Evolutionary conservation across 2,888 invertebrate species (phyloP).

Genomic region (Spilosoma lubricipeda): DNA sequence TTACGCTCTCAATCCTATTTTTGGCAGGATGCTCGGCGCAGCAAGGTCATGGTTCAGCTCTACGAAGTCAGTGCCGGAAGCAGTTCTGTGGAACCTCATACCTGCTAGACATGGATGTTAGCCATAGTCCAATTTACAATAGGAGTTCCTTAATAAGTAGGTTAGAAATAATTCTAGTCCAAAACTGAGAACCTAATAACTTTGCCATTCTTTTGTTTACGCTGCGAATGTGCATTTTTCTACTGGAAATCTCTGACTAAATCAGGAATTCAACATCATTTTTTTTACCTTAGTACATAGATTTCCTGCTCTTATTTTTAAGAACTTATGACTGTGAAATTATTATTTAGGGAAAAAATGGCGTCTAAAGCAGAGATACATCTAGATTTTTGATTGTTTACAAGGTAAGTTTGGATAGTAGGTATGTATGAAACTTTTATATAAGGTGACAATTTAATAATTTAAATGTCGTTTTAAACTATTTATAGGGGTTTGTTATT

Average conservation of each 20-base stretch:
- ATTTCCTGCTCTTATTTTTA: neutral
- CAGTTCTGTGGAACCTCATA: conserved; percentile 72
- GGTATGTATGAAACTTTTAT: conserved; percentile 42
- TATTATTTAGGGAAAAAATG: neutral
- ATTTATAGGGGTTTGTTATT: conserved; percentile 18
- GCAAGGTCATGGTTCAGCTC: conserved; percentile 67
- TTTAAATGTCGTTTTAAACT: conserved; percentile 11
- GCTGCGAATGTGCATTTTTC: neutral
- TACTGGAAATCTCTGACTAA: neutral
- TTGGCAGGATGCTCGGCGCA: conserved; percentile 66
- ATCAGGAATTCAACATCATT: neutral
- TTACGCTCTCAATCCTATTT: neutral
- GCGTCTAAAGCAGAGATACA: neutral
- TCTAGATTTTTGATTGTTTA: conserved; percentile 26
- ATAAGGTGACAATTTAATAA: conserved; percentile 28
- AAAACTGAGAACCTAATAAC: neutral
- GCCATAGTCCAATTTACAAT: neutral
- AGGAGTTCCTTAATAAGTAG: neutral
- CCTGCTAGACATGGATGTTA: conserved; percentile 70
- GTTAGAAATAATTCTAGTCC: neutral
- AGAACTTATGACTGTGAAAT: neutral
- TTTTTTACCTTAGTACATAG: neutral
- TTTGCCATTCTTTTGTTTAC: neutral
- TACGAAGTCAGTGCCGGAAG: conserved; percentile 68
- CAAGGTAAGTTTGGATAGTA: conserved; percentile 45